A percentile compares a stretch with the other conserved stretches of the same genome.
Evolutionary conservation across 2,797 vertebrate genomes (phyloP).

Genomic region (Astyanax mexicanus): DNA sequence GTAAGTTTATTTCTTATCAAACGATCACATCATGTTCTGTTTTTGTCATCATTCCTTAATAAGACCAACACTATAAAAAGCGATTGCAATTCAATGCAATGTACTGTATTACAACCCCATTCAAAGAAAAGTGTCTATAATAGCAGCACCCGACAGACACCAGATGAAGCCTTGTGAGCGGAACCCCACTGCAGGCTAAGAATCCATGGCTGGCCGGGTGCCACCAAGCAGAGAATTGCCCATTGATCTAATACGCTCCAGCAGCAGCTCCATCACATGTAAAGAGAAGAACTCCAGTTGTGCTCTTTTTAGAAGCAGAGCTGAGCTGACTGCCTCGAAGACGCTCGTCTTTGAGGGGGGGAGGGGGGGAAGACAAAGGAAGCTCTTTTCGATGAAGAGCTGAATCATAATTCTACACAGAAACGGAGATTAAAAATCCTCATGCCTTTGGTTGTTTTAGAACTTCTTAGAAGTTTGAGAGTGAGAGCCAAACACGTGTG

Average conservation of each 20-base stretch:
- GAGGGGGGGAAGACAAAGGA: background rate
- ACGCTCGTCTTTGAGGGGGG: constrained; percentile 5
- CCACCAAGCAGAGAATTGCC: constrained; percentile 32
- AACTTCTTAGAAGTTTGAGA: constrained; percentile 23
- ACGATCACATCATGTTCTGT: no score
- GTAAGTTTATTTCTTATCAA: no score
- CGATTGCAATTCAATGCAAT: constrained; percentile 8
- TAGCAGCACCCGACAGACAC: constrained; percentile 7
- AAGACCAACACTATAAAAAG: background rate
- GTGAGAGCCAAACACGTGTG: constrained; percentile 13
- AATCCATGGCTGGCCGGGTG: constrained; percentile 33
- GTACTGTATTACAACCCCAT: background rate
- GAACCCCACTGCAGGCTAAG: constrained; percentile 22
- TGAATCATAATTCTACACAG: background rate
- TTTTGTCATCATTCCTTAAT: background rate
- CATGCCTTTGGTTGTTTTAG: constrained; percentile 20
- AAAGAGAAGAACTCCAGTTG: constrained; percentile 5
- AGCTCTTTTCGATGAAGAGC: constrained; percentile 27
- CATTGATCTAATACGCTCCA: constrained; percentile 28
- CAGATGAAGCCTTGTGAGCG: constrained; percentile 19
- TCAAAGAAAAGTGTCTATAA: constrained; percentile 2
- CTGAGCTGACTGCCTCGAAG: background rate
- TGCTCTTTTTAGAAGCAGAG: constrained; percentile 4
- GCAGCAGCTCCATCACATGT: constrained; percentile 21
- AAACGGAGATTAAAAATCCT: constrained; percentile 22